A percentile compares a stretch with the other conserved stretches of the same genome.
phyloP scores from a whole-genome alignment of 2,797 vertebrate species.

The Scarus forsteni region DNA sequence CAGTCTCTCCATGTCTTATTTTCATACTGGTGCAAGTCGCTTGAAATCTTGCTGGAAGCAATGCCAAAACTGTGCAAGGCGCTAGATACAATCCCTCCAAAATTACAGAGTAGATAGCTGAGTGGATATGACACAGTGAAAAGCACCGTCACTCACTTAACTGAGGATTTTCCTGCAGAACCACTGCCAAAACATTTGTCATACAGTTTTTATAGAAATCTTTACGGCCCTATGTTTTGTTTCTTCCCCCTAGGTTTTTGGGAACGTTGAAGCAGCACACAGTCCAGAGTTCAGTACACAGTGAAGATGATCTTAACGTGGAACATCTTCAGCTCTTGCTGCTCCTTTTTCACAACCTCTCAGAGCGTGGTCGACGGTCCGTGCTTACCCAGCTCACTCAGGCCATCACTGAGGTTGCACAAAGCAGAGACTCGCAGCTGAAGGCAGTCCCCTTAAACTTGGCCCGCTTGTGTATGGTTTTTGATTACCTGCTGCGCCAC shows the following conservation, averaged over 20 bases:
- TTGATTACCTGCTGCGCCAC: constrained; percentile 96
- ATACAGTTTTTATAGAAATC: not conserved
- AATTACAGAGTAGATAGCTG: no score
- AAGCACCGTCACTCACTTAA: no score
- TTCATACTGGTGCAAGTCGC: no score
- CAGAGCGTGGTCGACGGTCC: constrained; percentile 89
- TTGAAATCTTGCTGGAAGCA: no score
- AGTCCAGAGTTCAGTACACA: constrained; percentile 89
- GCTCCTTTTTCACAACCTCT: constrained; percentile 97
- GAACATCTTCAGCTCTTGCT: constrained; percentile 97
- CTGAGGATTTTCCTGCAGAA: no score
- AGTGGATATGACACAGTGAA: no score
- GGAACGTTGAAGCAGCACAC: constrained; percentile 94
- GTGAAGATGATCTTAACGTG: constrained; percentile 95
- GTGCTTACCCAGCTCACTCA: constrained; percentile 90
- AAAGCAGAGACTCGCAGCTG: constrained; percentile 89
- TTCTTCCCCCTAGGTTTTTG: constrained; percentile 87
- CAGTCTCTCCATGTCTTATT: no score
- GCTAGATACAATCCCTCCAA: no score
- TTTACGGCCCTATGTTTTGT: not conserved
- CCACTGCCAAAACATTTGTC: no score
- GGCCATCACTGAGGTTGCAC: constrained; percentile 91
- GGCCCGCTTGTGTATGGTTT: constrained; percentile 92
- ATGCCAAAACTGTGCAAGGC: no score
- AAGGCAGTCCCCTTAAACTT: constrained; percentile 90